Conservation (phyloP, 2,797 vertebrate genomes). For the Sebastes trivittatus region DNA sequence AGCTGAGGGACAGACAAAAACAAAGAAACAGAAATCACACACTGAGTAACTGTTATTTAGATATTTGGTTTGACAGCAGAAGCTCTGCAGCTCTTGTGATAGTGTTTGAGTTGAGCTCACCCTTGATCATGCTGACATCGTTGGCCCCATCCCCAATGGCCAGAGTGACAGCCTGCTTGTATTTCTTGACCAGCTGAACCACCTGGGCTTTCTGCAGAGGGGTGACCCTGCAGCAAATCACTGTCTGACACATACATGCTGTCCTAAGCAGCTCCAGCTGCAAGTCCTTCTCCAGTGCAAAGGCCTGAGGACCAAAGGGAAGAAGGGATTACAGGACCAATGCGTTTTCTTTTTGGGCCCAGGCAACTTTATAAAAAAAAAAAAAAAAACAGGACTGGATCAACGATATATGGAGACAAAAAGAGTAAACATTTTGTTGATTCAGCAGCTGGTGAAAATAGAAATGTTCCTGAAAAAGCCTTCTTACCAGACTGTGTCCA, state of each 20-base stretch:
- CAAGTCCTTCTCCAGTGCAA: slow-evolving; percentile 85
- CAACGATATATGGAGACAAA: not conserved
- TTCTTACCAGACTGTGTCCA: slow-evolving; percentile 92
- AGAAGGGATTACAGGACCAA: not conserved
- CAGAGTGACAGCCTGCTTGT: slow-evolving; percentile 91
- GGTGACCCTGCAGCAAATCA: slow-evolving; percentile 95
- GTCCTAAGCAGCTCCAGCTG: slow-evolving; percentile 89
- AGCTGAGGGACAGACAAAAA: slow-evolving; percentile 69
- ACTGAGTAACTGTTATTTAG: not conserved
- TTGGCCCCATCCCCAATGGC: slow-evolving; percentile 95
- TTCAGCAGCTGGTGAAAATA: not conserved
- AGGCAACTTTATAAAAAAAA: not conserved
- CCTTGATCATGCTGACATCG: slow-evolving; percentile 96
- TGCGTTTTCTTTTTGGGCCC: not conserved
- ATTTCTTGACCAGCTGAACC: slow-evolving; percentile 92
- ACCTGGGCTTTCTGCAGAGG: slow-evolving; percentile 96
- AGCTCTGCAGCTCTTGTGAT: not conserved
- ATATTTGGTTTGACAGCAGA: not conserved
- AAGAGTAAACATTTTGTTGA: not conserved
- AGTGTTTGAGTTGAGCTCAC: slow-evolving; percentile 59
- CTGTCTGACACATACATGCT: slow-evolving; percentile 91
- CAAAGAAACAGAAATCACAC: not conserved
- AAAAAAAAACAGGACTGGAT: not conserved
- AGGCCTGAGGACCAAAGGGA: slow-evolving; percentile 79
- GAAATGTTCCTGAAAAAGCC: not conserved